Percentiles rank a stretch among this genome's conserved stretches.
These are phyloP conservation scores for Zaprionus ghesquierei DNA, from an alignment of 1,140 invertebrate genomes.

Conservation along the genomic window DNA sequence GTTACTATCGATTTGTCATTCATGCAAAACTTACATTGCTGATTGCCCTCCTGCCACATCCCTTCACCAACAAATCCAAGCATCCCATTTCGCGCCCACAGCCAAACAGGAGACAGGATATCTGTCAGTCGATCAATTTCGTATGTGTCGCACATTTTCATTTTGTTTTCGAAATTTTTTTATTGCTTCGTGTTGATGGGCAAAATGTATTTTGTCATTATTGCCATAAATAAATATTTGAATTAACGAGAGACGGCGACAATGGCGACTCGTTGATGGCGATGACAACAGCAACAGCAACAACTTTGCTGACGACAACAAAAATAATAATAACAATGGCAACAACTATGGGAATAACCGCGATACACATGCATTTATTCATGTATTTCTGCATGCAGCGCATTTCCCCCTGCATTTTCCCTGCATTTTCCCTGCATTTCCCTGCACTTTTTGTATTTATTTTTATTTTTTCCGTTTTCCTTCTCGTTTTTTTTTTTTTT, in stretches of 20 bases:
- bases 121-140: background rate
- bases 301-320: slow-evolving; percentile 34
- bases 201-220: slow-evolving; percentile 76
- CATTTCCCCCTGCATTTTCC: background rate
- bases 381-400: background rate
- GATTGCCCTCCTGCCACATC: background rate
- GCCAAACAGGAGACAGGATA: background rate
- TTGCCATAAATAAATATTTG: slow-evolving; percentile 64
- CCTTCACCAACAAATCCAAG: no score
- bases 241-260: slow-evolving; percentile 71
- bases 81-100: background rate
- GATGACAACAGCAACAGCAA: slow-evolving; percentile 43
- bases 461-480: slow-evolving; percentile 10
- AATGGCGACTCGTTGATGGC: slow-evolving; percentile 61
- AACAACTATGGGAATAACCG: slow-evolving; percentile 29
- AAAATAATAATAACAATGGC: slow-evolving; percentile 58
- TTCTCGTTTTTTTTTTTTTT: background rate
- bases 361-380: slow-evolving; percentile 18
- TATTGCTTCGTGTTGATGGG: slow-evolving; percentile 64
- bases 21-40: background rate
- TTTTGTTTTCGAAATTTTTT: slow-evolving; percentile 31
- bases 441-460: slow-evolving; percentile 6
- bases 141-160: background rate
- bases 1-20: background rate
- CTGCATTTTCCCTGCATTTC: background rate